phyloP scores from a whole-genome alignment of 2,113 vertebrate genomes.

The Semnornis frantzii region DNA sequence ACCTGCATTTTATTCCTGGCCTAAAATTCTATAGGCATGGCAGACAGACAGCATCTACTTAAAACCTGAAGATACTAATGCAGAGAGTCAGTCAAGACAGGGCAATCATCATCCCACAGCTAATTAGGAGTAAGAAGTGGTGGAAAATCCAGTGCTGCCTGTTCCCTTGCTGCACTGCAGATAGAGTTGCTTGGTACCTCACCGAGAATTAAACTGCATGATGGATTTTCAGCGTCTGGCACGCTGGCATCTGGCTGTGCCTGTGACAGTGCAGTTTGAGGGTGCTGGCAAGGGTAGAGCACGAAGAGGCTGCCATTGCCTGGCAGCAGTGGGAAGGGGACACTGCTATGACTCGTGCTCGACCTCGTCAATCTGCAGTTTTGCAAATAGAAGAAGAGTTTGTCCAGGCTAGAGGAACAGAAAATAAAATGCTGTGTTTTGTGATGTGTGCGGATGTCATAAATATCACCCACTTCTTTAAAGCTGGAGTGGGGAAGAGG shows the following conservation, averaged over 20 bases:
- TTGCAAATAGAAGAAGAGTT: neutral
- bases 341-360: neutral
- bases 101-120: neutral
- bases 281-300: neutral
- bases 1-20: neutral
- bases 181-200: neutral
- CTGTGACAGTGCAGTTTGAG: neutral
- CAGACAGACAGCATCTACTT: neutral
- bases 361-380: neutral
- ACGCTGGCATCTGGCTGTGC: neutral
- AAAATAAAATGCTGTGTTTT: neutral
- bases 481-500: neutral
- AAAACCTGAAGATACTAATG: neutral
- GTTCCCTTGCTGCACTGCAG: neutral
- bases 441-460: rapidly evolving
- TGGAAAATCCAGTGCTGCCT: neutral
- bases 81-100: neutral
- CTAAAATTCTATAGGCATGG: neutral
- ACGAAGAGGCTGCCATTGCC: neutral
- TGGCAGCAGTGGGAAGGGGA: neutral
- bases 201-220: neutral
- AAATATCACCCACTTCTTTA: neutral
- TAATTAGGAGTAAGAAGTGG: neutral
- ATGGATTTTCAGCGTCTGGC: neutral
- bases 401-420: neutral